Evolutionary conservation across 2,113 vertebrate species (phyloP).

Genomic region (Mola mola): DNA sequence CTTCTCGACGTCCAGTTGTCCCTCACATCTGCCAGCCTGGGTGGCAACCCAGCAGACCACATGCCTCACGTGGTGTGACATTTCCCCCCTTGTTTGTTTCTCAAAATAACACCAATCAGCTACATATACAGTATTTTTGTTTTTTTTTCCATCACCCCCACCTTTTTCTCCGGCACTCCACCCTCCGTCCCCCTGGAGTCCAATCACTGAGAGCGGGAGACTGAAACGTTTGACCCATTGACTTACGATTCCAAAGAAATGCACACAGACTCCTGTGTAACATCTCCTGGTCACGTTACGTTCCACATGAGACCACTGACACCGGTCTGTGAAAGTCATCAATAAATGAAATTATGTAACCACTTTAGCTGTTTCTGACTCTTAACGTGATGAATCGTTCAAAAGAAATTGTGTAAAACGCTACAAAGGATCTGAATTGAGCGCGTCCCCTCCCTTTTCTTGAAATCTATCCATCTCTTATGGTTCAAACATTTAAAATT

Average conservation of each 20-base stretch:
- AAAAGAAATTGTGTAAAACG: neutral
- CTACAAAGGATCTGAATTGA: neutral
- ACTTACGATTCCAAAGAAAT: constrained; percentile 48
- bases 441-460: neutral
- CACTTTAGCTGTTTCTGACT: constrained; percentile 1
- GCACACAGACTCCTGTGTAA: constrained; percentile 12
- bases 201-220: constrained; percentile 31
- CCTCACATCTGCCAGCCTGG: constrained; percentile 59
- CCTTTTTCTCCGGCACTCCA: constrained; percentile 23
- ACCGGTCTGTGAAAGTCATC: constrained; percentile 8
- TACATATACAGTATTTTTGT: no score
- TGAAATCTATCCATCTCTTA: no score
- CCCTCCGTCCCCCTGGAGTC: constrained; percentile 40
- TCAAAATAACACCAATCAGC: constrained; percentile 80
- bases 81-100: constrained; percentile 80
- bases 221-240: constrained; percentile 58
- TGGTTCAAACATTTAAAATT: neutral
- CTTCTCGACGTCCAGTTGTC: constrained; percentile 20
- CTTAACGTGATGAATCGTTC: neutral
- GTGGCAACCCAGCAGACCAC: constrained; percentile 46
- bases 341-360: constrained; percentile 28
- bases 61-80: constrained; percentile 74
- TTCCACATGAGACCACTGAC: constrained; percentile 6
- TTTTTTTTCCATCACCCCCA: constrained; percentile 52
- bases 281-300: constrained; percentile 35